A percentile compares a stretch with the other conserved stretches of the same genome.
phyloP scores from a whole-genome alignment of 2,113 vertebrate species.

The Trogon melanurus region DNA sequence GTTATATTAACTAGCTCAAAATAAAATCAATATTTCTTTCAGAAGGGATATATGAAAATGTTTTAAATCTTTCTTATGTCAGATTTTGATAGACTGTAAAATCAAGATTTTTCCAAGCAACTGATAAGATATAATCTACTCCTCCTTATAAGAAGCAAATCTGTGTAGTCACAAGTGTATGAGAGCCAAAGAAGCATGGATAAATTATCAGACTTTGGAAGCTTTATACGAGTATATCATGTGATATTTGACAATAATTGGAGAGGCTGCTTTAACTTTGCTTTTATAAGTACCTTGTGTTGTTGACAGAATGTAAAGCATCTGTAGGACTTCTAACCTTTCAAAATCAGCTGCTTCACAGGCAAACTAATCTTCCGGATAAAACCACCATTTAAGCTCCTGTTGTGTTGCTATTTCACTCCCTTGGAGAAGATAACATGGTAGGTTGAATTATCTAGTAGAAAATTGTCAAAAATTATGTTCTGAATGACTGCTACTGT shows the following conservation, averaged over 20 bases:
- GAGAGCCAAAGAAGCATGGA: neutral
- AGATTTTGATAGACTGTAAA: neutral
- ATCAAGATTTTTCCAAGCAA: neutral
- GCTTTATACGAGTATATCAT: neutral
- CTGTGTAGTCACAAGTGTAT: neutral
- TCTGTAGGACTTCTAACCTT: constrained; percentile 46
- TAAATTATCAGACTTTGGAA: neutral
- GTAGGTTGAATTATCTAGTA: constrained; percentile 58
- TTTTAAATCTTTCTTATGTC: neutral
- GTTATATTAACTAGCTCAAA: neutral
- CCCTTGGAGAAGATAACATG: constrained; percentile 66
- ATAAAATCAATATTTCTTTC: neutral
- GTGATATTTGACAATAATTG: constrained; percentile 36
- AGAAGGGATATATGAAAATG: neutral
- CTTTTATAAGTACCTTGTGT: neutral
- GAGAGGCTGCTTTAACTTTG: constrained; percentile 47
- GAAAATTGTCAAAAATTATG: constrained; percentile 64
- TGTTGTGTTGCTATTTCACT: constrained; percentile 46
- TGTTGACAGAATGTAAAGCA: constrained; percentile 49
- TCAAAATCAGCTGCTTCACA: constrained; percentile 4
- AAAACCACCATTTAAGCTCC: constrained; percentile 22
- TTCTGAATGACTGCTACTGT: constrained; percentile 64
- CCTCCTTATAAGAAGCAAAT: neutral
- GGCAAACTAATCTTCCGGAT: constrained; percentile 24
- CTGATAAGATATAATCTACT: neutral